Conservation (phyloP, 2,888 invertebrate genomes). For the Amblyteles armatorius region DNA sequence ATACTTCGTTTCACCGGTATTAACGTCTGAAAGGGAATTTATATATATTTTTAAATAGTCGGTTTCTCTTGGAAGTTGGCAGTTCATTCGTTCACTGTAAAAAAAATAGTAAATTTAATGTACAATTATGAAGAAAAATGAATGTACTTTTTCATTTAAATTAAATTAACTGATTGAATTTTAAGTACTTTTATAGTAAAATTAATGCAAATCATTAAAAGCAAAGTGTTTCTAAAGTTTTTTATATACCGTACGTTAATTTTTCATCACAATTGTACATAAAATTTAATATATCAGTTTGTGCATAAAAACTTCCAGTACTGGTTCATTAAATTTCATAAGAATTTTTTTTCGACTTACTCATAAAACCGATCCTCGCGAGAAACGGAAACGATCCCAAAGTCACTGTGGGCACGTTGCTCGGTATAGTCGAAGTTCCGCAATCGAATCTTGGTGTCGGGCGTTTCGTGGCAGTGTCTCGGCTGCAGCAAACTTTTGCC, state of each 20-base stretch:
- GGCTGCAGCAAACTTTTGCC: constrained; percentile 77
- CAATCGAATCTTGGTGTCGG: constrained; percentile 48
- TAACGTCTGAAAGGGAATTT: constrained; percentile 86
- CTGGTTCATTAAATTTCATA: no score
- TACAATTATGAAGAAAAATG: no score
- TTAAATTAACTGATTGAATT: no score
- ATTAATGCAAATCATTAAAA: no score
- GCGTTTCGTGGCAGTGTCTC: constrained; percentile 39
- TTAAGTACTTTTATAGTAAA: no score
- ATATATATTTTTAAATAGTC: neutral
- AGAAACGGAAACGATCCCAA: constrained; percentile 92
- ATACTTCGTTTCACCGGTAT: constrained; percentile 89
- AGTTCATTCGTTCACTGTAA: neutral
- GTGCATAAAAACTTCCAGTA: no score
- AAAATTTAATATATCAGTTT: no score
- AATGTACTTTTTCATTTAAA: no score
- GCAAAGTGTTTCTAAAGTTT: no score
- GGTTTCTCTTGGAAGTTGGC: neutral
- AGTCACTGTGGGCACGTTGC: constrained; percentile 69
- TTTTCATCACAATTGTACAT: no score
- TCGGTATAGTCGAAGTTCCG: constrained; percentile 54
- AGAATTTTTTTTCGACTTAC: constrained; percentile 85
- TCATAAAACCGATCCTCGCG: constrained; percentile 91
- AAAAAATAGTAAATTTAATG: no score
- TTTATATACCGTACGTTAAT: no score